Conservation (phyloP, 1,140 invertebrate species). For the Heterodera carotae region DNA sequence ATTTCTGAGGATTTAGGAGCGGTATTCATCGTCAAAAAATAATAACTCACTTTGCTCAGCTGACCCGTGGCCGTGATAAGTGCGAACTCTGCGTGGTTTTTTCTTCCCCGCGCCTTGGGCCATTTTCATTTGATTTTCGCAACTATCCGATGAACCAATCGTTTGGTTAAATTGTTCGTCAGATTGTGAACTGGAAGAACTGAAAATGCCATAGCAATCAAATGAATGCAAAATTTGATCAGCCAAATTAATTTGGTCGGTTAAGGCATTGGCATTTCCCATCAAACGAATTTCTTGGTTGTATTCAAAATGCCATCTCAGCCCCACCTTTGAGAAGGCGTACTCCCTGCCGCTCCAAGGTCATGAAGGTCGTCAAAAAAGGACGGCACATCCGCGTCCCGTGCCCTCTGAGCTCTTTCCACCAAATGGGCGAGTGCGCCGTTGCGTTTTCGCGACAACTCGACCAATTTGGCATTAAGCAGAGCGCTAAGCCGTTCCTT, state of each 20-base stretch:
- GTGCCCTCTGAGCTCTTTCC: slow-evolving; percentile 38
- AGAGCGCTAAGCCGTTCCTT: slow-evolving; percentile 31
- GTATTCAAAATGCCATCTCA: too few relatives aligned
- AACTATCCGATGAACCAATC: slow-evolving; percentile 12
- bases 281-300: too few relatives aligned
- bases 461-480: slow-evolving; percentile 26
- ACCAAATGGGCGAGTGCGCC: slow-evolving; percentile 35
- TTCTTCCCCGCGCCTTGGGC: slow-evolving; percentile 16
- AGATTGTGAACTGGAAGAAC: not conserved
- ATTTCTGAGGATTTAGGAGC: too few relatives aligned
- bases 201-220: not conserved
- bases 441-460: slow-evolving; percentile 31
- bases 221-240: too few relatives aligned
- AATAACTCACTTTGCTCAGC: slow-evolving; percentile 27
- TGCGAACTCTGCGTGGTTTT: slow-evolving; percentile 42
- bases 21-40: too few relatives aligned
- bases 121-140: slow-evolving; percentile 17
- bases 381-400: slow-evolving; percentile 38
- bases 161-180: not conserved
- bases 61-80: slow-evolving; percentile 43
- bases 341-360: slow-evolving; percentile 22
- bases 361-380: slow-evolving; percentile 51
- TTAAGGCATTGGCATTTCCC: too few relatives aligned
- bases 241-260: too few relatives aligned
- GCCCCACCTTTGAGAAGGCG: slow-evolving; percentile 14